Conservation (phyloP, 2,888 invertebrate species). For the Leptopilina drosophilae region DNA sequence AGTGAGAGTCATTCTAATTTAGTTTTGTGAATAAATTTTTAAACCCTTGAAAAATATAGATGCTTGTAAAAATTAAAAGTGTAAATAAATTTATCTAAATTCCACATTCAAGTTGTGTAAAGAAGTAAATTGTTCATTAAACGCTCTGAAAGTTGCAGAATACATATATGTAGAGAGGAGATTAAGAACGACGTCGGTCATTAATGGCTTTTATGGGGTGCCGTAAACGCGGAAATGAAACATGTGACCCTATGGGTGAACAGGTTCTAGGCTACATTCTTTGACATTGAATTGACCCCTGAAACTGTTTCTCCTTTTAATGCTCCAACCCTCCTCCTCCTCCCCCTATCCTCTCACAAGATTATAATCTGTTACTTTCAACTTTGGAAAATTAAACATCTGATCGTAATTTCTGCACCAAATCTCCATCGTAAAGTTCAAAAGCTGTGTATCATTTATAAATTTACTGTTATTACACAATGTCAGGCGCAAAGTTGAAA, state of each 20-base stretch:
- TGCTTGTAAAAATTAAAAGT: no score
- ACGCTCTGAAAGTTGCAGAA: slow-evolving; percentile 35
- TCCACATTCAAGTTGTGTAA: not conserved
- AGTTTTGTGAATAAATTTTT: no score
- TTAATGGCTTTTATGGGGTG: slow-evolving; percentile 56
- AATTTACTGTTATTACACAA: not conserved
- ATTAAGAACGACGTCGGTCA: slow-evolving; percentile 48
- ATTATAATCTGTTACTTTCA: slow-evolving; percentile 3
- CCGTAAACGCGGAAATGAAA: slow-evolving; percentile 55
- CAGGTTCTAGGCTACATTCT: slow-evolving; percentile 42
- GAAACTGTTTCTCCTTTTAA: slow-evolving; percentile 13
- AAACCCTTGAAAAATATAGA: no score
- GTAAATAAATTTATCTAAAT: not conserved
- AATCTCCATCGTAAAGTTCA: slow-evolving; percentile 3
- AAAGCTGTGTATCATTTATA: not conserved
- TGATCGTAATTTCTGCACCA: slow-evolving; percentile 7
- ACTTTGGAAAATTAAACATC: slow-evolving; percentile 20
- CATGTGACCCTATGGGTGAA: slow-evolving; percentile 42
- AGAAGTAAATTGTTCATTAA: slow-evolving; percentile 45
- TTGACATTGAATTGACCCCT: slow-evolving; percentile 23
- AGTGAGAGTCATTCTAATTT: no score
- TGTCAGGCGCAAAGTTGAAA: no score
- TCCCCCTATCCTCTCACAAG: no score
- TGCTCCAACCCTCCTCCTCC: not conserved
- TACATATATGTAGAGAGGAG: not conserved